Evolutionary conservation across 37 sponge, comb jelly and placozoan species (phyloP).

Genomic region (Diacarnus erythraeanus): DNA sequence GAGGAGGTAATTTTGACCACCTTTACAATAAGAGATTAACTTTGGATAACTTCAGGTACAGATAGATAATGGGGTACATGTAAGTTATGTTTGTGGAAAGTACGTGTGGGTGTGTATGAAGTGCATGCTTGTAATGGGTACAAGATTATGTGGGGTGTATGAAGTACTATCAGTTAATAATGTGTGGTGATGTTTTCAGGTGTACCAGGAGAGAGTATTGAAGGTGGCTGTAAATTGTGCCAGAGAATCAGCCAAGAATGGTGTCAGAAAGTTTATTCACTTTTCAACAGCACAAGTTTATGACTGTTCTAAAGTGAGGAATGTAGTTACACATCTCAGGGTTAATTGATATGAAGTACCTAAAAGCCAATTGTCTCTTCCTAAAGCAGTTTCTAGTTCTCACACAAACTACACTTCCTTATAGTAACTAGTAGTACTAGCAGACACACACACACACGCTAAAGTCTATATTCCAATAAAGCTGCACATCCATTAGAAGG

Average conservation of each 20-base stretch:
- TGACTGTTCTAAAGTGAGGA: constrained; percentile 70
- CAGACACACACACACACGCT: too few species aligned
- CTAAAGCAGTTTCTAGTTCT: too few species aligned
- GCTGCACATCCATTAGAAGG: too few species aligned
- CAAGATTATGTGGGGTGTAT: background rate
- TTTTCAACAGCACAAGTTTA: constrained; percentile 93
- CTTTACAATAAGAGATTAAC: too few species aligned
- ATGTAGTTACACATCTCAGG: too few species aligned
- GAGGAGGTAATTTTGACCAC: constrained; percentile 70
- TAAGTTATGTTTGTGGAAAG: background rate
- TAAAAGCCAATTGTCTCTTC: too few species aligned
- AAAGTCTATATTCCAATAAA: too few species aligned
- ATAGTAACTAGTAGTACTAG: too few species aligned
- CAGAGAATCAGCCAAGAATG: constrained; percentile 49
- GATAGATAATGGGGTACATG: too few species aligned
- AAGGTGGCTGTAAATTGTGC: constrained; percentile 83
- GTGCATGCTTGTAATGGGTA: background rate
- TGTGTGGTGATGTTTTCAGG: constrained; percentile 37
- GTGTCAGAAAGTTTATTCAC: constrained; percentile 80
- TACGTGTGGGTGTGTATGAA: background rate
- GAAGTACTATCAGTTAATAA: background rate
- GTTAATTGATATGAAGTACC: too few species aligned
- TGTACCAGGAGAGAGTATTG: constrained; percentile 90
- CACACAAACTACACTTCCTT: too few species aligned
- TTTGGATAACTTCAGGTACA: too few species aligned